Evolutionary conservation across 2,888 invertebrate species (phyloP).

Genomic region (Siphonodentalium dalli): DNA sequence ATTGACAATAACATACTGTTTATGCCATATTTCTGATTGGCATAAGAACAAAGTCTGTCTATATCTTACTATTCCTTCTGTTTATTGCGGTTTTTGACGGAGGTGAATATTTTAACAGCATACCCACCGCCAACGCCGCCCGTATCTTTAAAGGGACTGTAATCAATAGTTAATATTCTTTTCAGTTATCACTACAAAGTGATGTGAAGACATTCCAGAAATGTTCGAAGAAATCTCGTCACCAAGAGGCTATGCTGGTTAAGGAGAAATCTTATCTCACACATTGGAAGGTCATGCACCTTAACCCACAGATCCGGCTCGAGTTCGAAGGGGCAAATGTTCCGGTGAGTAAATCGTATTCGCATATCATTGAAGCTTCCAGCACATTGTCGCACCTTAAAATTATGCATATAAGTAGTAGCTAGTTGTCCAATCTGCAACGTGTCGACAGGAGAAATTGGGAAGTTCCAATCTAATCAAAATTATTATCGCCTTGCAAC

Average conservation of each 20-base stretch:
- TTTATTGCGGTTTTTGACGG: too few relatives aligned
- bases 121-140: too few relatives aligned
- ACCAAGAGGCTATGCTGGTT: conserved; percentile 57
- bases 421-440: too few relatives aligned
- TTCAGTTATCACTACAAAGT: conserved; percentile 55
- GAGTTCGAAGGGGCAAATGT: conserved; percentile 59
- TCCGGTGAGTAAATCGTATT: conserved; percentile 54
- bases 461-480: too few relatives aligned
- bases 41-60: too few relatives aligned
- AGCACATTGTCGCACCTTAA: not conserved
- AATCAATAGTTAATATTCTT: conserved; percentile 9
- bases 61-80: too few relatives aligned
- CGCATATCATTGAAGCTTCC: not conserved
- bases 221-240: conserved; percentile 55
- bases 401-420: not conserved
- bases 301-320: conserved; percentile 57
- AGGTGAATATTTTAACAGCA: too few relatives aligned
- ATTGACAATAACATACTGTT: too few relatives aligned
- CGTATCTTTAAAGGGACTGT: too few relatives aligned
- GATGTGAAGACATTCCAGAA: conserved; percentile 52
- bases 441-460: too few relatives aligned
- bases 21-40: too few relatives aligned
- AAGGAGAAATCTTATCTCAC: conserved; percentile 48
- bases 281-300: conserved; percentile 57
- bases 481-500: too few relatives aligned